Percentiles rank a stretch among this genome's conserved stretches.
Conservation (phyloP, 2,888 invertebrate genomes). For the Agapostemon virescens region DNA sequence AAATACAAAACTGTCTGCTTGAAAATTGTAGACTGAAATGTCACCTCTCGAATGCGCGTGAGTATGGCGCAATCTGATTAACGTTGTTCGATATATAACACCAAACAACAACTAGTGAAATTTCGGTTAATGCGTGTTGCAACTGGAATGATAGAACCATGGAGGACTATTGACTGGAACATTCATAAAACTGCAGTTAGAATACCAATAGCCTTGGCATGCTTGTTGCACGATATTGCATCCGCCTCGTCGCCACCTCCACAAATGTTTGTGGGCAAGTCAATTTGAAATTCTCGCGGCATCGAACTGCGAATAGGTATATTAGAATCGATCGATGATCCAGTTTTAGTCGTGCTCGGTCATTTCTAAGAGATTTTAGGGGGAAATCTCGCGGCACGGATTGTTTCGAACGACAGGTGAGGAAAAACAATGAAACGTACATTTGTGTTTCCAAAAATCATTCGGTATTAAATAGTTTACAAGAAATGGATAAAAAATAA, state of each 20-base stretch:
- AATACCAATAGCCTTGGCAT: conserved; percentile 38
- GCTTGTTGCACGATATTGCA: conserved; percentile 48
- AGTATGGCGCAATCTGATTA: too few relatives aligned
- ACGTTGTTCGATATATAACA: too few relatives aligned
- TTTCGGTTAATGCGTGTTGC: too few relatives aligned
- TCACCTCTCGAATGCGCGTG: too few relatives aligned
- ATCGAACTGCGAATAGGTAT: conserved; percentile 47
- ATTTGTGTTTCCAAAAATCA: too few relatives aligned
- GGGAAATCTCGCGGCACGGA: background rate
- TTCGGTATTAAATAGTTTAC: too few relatives aligned
- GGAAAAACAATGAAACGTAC: background rate
- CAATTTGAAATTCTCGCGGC: conserved; percentile 57
- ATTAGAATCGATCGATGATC: conserved; percentile 60
- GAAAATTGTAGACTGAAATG: too few relatives aligned
- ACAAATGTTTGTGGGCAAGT: conserved; percentile 19
- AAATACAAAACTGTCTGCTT: too few relatives aligned
- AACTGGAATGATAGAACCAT: background rate
- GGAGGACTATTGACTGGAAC: background rate
- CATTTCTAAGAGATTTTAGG: conserved; percentile 5
- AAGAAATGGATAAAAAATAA: too few relatives aligned
- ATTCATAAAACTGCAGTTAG: conserved; percentile 15
- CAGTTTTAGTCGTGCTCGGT: conserved; percentile 28
- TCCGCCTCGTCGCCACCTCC: conserved; percentile 19
- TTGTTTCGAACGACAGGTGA: background rate
- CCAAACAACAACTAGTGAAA: too few relatives aligned